These are phyloP conservation scores for Campylomormyrus numenius DNA, from an alignment of 2,113 vertebrate genomes.

Conservation along the genomic window DNA sequence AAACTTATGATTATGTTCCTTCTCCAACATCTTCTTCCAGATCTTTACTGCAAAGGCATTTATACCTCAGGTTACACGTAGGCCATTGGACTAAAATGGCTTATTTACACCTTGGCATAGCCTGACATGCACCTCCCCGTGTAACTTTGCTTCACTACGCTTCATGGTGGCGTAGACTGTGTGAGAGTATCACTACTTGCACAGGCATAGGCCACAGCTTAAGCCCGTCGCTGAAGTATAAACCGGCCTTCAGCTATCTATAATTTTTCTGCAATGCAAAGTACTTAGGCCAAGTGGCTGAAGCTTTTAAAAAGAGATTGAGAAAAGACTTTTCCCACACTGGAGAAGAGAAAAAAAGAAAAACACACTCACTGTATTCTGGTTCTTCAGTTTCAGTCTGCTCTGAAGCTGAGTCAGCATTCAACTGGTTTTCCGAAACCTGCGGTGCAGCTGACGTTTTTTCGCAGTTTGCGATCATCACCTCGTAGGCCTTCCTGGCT, in stretches of 20 bases:
- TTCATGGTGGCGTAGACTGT: neutral
- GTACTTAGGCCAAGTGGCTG: neutral
- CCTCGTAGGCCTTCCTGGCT: conserved; percentile 78
- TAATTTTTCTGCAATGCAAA: neutral
- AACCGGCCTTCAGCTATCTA: neutral
- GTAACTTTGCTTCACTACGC: neutral
- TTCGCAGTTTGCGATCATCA: conserved; percentile 69
- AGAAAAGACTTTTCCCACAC: neutral
- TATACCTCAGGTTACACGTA: neutral
- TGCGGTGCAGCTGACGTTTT: conserved; percentile 30
- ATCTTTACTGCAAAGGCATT: conserved; percentile 47
- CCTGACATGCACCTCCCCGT: neutral
- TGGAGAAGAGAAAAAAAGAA: neutral
- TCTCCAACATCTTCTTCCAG: conserved; percentile 63
- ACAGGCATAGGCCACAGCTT: neutral
- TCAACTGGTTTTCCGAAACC: conserved; percentile 17
- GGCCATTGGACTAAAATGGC: neutral
- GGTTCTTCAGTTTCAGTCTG: conserved; percentile 60
- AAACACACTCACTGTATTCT: conserved; percentile 71
- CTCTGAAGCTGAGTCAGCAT: conserved; percentile 26
- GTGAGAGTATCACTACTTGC: neutral
- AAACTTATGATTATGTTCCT: conserved; percentile 47
- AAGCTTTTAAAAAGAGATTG: neutral
- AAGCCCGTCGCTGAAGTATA: neutral
- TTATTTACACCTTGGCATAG: neutral